These are phyloP conservation scores for Mesaphorura yosii DNA, from an alignment of 1,140 invertebrate species.

Conservation along the genomic window DNA sequence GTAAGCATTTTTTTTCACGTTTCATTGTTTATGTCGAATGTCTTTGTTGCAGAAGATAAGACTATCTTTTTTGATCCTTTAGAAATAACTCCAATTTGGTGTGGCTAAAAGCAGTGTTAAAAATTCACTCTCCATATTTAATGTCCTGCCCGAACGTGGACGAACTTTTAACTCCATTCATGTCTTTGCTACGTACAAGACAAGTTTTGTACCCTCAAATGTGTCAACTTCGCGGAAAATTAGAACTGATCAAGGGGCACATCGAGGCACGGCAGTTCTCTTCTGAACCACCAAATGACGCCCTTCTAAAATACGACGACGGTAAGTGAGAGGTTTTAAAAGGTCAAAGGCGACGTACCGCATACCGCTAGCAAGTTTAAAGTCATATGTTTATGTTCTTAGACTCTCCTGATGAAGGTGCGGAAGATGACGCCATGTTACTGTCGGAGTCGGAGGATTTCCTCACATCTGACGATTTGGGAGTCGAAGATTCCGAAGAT, in stretches of 20 bases:
- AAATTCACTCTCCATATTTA: conserved; percentile 49
- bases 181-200: conserved; percentile 49
- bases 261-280: conserved; percentile 28
- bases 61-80: conserved; percentile 28
- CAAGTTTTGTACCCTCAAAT: conserved; percentile 43
- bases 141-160: conserved; percentile 45
- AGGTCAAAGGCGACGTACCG: not conserved
- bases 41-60: too few species aligned
- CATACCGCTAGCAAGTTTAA: not conserved
- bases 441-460: conserved; percentile 32
- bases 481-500: conserved; percentile 16
- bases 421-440: conserved; percentile 28
- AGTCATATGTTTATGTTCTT: conserved; percentile 35
- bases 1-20: conserved; percentile 37
- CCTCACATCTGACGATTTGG: conserved; percentile 27
- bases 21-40: conserved; percentile 1
- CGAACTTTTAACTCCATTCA: conserved; percentile 44
- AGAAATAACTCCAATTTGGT: conserved; percentile 47
- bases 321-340: conserved; percentile 18
- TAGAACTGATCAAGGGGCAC: conserved; percentile 36
- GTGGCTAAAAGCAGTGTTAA: conserved; percentile 49
- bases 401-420: conserved; percentile 31
- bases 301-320: conserved; percentile 30
- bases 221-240: conserved; percentile 44
- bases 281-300: conserved; percentile 28